Evolutionary conservation across 2,113 vertebrate genomes (phyloP), one percentile per base, ranked within the genome.

Genomic region (Archocentrus centrarchus): DNA sequence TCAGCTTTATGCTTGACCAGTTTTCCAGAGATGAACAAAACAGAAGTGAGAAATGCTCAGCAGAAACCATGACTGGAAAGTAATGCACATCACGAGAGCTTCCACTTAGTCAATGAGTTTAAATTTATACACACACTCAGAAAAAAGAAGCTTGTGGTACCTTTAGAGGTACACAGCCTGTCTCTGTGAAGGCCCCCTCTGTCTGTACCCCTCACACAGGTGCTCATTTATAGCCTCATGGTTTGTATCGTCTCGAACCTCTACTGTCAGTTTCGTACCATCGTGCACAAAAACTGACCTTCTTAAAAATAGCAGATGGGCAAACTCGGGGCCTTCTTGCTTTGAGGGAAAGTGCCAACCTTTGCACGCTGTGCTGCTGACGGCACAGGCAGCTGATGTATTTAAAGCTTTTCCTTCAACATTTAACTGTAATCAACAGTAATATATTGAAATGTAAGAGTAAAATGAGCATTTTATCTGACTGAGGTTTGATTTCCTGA

Each of bases 311-410:
- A 70, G 18, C 41, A 20, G 47, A 50, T 8, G 27, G 15, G 24
- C 8, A 44, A 68, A 1, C 64, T 0, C 22, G 1, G 41, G 15
- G 22, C 41, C 64, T 50, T 30, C 44, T 50, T 18, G 22, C 64
- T 68, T 27, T 30, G 3, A 11, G 41, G 13, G 44, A 47, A 10
- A 3, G 41, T 39, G 9, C 8, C 10, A 41, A 44, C 41, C 47
- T 50, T 17, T 50, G 14, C 44, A 47, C 14, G 10, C 14, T 13
- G 11, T 44, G 41, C 13, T 44, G 41, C 11, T 14, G 41, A 50
- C 44, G 14, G 14, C 13, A 47, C 44, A 5, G 44, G 13, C 44
- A 15, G 11, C 15, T 4, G 2, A 11, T 41, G 1, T 15, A 47
- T 47, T 47, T 14, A 11, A 11, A 11, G 10, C 3, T 18, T 68